These are phyloP conservation scores for Protaetia brevitarsis DNA, from an alignment of 1,140 invertebrate species.

Conservation along the genomic window DNA sequence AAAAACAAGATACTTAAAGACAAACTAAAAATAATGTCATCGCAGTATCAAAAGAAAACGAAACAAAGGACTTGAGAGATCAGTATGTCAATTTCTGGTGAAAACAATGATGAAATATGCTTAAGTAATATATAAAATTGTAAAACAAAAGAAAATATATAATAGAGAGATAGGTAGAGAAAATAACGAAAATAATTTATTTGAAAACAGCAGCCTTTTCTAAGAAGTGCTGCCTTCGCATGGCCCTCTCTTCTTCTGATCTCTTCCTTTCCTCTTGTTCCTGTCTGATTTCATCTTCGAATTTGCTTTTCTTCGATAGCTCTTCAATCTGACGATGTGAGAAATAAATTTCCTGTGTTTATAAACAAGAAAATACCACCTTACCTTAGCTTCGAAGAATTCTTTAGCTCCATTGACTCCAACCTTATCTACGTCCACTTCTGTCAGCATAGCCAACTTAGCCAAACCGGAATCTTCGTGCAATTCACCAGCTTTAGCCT, in stretches of 20 bases:
- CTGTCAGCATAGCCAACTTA: slow-evolving; percentile 76
- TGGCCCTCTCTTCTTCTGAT: slow-evolving; percentile 74
- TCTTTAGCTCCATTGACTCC: slow-evolving; percentile 85
- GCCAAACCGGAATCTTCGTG: slow-evolving; percentile 77
- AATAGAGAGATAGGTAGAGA: too few species aligned
- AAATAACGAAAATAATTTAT: slow-evolving; percentile 3
- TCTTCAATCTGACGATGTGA: slow-evolving; percentile 69
- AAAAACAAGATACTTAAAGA: too few species aligned
- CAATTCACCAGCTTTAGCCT: slow-evolving; percentile 81
- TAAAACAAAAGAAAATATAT: too few species aligned
- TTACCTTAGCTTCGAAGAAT: slow-evolving; percentile 87
- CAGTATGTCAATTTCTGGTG: too few species aligned
- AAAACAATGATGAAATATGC: too few species aligned
- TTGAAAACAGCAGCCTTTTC: slow-evolving; percentile 78
- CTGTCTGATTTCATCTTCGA: slow-evolving; percentile 81
- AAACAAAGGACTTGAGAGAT: too few species aligned
- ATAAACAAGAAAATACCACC: not conserved
- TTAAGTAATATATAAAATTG: too few species aligned
- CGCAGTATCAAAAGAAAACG: too few species aligned
- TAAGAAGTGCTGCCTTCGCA: slow-evolving; percentile 72
- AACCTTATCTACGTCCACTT: slow-evolving; percentile 85
- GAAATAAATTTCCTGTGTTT: slow-evolving; percentile 11
- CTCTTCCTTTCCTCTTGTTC: slow-evolving; percentile 82
- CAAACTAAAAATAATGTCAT: too few species aligned
- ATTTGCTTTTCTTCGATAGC: slow-evolving; percentile 73